Evolutionary conservation across 2,797 vertebrate species (phyloP).

Genomic region (Furcifer pardalis): DNA sequence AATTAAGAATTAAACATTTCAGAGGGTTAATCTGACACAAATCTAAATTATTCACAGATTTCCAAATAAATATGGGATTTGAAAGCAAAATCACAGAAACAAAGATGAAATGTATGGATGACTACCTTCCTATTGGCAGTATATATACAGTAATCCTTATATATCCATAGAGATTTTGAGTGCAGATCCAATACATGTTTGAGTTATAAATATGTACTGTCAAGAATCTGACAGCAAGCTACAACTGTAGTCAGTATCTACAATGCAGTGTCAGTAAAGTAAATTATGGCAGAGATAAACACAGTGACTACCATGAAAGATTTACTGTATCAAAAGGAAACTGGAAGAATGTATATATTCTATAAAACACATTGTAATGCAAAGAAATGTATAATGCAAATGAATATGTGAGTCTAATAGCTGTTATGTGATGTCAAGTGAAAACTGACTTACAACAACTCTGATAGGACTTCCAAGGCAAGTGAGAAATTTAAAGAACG

Average conservation of each 20-base stretch:
- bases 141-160: not conserved
- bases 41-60: conserved; percentile 41
- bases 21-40: conserved; percentile 43
- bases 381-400: not conserved
- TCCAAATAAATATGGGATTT: conserved; percentile 17
- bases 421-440: too few relatives aligned
- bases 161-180: not conserved
- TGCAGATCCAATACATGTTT: conserved; percentile 3
- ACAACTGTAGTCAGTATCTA: not conserved
- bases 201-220: not conserved
- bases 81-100: conserved; percentile 17
- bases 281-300: conserved; percentile 52
- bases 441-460: too few relatives aligned
- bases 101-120: not conserved
- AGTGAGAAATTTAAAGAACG: too few relatives aligned
- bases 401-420: conserved; percentile 20
- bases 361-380: not conserved
- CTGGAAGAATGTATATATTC: not conserved
- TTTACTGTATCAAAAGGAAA: not conserved
- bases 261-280: conserved; percentile 48
- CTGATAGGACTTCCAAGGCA: too few relatives aligned
- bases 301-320: not conserved
- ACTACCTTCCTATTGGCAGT: not conserved
- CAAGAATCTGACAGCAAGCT: not conserved
- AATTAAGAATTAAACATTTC: conserved; percentile 31